A percentile compares a stretch with the other conserved stretches of the same genome.
These are phyloP conservation scores for Nebria brevicollis DNA, from an alignment of 2,888 invertebrate genomes.

Conservation along the genomic window DNA sequence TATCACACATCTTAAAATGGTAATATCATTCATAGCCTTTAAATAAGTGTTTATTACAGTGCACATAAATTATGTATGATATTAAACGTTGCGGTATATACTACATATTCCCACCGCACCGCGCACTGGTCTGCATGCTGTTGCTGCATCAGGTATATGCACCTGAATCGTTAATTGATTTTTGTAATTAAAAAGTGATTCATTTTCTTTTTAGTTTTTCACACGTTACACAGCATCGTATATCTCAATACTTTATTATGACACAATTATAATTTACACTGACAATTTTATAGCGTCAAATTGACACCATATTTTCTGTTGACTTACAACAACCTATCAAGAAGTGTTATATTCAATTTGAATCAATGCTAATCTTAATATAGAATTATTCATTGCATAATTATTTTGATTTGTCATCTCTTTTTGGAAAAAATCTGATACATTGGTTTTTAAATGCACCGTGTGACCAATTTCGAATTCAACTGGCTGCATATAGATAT, in stretches of 20 bases:
- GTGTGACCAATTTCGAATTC: neutral
- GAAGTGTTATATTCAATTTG: neutral
- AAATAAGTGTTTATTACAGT: slow-evolving; percentile 44
- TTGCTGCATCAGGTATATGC: neutral
- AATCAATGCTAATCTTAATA: neutral
- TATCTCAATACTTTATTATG: slow-evolving; percentile 31
- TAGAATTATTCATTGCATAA: neutral
- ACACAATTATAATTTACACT: slow-evolving; percentile 7
- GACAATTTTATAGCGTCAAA: slow-evolving; percentile 7
- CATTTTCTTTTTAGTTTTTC: slow-evolving; percentile 41
- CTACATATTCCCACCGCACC: neutral
- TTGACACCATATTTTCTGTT: slow-evolving; percentile 11
- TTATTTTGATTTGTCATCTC: neutral
- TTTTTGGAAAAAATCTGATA: neutral
- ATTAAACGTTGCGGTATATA: slow-evolving; percentile 28
- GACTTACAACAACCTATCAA: neutral
- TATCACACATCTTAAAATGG: slow-evolving; percentile 33
- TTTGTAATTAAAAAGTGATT: slow-evolving; percentile 46
- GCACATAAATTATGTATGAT: slow-evolving; percentile 43
- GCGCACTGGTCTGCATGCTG: slow-evolving; percentile 3
- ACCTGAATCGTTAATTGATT: slow-evolving; percentile 42
- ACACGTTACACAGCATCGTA: slow-evolving; percentile 33
- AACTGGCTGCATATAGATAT: neutral
- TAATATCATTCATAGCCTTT: slow-evolving; percentile 44
- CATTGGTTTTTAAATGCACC: neutral